Percentiles rank a stretch among this genome's conserved stretches.
Evolutionary conservation across 2,888 invertebrate species (phyloP).

Genomic region (Neocrepidodera transversa): DNA sequence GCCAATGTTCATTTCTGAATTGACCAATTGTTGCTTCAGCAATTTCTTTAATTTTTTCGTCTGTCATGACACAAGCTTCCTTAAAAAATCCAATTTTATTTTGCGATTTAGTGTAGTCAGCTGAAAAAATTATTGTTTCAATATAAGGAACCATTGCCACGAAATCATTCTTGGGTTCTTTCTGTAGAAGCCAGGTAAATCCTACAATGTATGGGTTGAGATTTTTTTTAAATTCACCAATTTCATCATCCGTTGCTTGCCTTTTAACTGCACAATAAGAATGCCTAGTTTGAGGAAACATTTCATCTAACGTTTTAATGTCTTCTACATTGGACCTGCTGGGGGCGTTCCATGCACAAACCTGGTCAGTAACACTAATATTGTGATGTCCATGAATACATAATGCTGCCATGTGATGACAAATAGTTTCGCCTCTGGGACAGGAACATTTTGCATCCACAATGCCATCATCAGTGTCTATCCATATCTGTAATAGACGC

Average conservation of each 20-base stretch:
- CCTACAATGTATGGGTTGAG: too few species aligned
- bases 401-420: constrained; percentile 13
- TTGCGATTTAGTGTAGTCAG: background rate
- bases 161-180: too few species aligned
- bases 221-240: too few species aligned
- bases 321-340: too few species aligned
- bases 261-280: too few species aligned
- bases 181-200: too few species aligned
- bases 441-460: background rate
- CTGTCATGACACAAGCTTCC: background rate
- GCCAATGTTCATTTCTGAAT: constrained; percentile 20
- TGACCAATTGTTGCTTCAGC: constrained; percentile 9
- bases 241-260: too few species aligned
- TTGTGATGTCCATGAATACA: constrained; percentile 8
- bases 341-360: background rate
- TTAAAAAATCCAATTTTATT: constrained; percentile 11
- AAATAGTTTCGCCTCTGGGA: constrained; percentile 5
- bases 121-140: constrained; percentile 13
- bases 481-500: too few species aligned
- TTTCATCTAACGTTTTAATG: too few species aligned
- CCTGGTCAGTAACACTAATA: constrained; percentile 6
- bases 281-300: too few species aligned
- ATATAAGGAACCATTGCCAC: too few species aligned
- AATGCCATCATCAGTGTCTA: too few species aligned
- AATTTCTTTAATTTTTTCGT: background rate